Base-by-base conservation (phyloP, 1,140 invertebrate genomes). In the Cydia strobilella region DNA sequence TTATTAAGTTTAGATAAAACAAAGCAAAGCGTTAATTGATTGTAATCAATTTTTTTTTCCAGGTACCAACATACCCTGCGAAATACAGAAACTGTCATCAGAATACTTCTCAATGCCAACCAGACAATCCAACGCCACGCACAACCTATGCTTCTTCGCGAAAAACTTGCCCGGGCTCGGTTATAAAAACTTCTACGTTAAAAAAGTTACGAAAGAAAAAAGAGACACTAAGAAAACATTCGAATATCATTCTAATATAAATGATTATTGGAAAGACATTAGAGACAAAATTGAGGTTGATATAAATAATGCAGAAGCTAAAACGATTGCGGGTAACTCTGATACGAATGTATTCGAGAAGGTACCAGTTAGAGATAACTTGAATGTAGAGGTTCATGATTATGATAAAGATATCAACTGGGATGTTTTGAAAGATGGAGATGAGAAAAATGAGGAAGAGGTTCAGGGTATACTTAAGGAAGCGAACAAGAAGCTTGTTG, bases 121-220 rank as follows among this genome's bases (percentile, higher is more conserved):
- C 2, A 92, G 96, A 77, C 77, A 81, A 1, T 96, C 95, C 20
- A 77, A 45, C 9, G 95, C 96, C 0, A 92, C 85, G 0, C 90
- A 94, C 74, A 96, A 97, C 77, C 79, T 97, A 0, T 90, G 96
- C 0, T 97, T 97, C 83, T 74, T 94, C 59, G 95, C 95, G 1
- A 72, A 84, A 20, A 79, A 93, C 45, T 66, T 96, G 0, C 95
- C 95, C 15, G 85, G 96, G 0, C 77, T 97, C 2, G 95, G 96
- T 1, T 94, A 94, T 54, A 94, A 94, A 76, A 93, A 94, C 0
- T 96, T 94, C 78, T 94, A 94, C 59, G 84, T 97, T 0, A 83
- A 82, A 63, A 86, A 84, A 75, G 18, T 69, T 12, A 75, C 74
- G 6, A 84, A 75, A 77, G 3, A 45, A 0, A 90, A 86, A 74